Base-by-base conservation (phyloP, 2,113 vertebrate species). In the Bubo bubo region DNA sequence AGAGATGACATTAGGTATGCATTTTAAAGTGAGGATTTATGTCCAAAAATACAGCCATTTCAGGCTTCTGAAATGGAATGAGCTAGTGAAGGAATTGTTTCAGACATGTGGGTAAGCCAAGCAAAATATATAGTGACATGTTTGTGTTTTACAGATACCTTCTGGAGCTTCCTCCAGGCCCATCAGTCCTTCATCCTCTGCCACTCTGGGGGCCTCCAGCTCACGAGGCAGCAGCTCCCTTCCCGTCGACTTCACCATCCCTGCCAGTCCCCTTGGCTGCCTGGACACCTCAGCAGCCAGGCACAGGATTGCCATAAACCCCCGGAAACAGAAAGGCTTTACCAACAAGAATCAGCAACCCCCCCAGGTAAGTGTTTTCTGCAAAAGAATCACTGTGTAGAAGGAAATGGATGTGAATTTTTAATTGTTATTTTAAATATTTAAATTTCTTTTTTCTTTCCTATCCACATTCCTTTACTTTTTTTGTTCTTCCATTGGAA, bases 231-330 rank as follows among this genome's bases (percentile, higher is more conserved):
- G 82, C 67, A 66, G 62, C 19, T 92, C 86, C 79, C 83, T 97
- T 97, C 97, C 97, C 14, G 0, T 96, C 84, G 99, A 99, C 94
- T 99, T 99, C 95, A 98, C 97, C 59, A 93, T 89, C 49, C 98
- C 98, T 20, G 98, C 98, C 82, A 99, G 95, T 79, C 97, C 98
- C 9, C 84, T 98, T 0, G 94, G 94, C 91, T 99, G 98, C 84
- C 98, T 99, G 97, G 98, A 99, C 92, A 99, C 98, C 95, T 98
- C 99, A 12, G 98, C 99, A 64, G 98, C 99, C 95, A 98, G 95
- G 94, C 98, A 99, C 97, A 99, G 98, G 91, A 98, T 99, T 85
- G 98, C 98, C n/a, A 96, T 99, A 90, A 98, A 98, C 53, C 98
- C 98, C 27, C 66, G 91, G 23, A 98, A 98, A 49, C 97, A 98